Conservation (phyloP, 2,888 invertebrate species). For the Dasypogon diadema region DNA sequence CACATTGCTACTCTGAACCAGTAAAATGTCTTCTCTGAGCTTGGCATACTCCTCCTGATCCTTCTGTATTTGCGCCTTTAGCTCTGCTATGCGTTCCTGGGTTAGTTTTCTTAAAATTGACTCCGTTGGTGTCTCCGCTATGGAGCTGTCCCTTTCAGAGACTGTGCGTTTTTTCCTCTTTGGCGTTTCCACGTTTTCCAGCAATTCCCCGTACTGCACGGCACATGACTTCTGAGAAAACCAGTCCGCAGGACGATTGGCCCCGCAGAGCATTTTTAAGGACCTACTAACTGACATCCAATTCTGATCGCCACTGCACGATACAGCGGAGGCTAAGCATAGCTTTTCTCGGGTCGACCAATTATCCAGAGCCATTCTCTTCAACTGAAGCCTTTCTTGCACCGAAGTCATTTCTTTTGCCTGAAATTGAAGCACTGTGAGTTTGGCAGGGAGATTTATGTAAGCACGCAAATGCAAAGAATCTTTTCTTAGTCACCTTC, state of each 20-base stretch:
- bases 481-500: too few species aligned
- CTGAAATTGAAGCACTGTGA: background rate
- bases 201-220: conserved; percentile 84
- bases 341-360: conserved; percentile 90
- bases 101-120: conserved; percentile 82
- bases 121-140: conserved; percentile 80
- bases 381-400: conserved; percentile 68
- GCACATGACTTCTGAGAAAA: conserved; percentile 93
- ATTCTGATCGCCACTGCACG: conserved; percentile 89
- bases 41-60: conserved; percentile 81
- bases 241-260: conserved; percentile 84
- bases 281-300: conserved; percentile 90
- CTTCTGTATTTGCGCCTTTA: conserved; percentile 78
- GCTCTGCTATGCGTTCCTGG: conserved; percentile 82
- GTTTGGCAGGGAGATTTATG: background rate
- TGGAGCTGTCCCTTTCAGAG: conserved; percentile 60
- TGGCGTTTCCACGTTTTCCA: conserved; percentile 86
- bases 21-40: conserved; percentile 73
- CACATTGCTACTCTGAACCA: conserved; percentile 70
- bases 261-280: conserved; percentile 81
- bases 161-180: conserved; percentile 83
- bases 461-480: background rate
- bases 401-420: conserved; percentile 59
- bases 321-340: conserved; percentile 86
- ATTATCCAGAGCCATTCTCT: conserved; percentile 80